phyloP scores from a whole-genome alignment of 2,888 invertebrate species.

The Margaritifera margaritifera region DNA sequence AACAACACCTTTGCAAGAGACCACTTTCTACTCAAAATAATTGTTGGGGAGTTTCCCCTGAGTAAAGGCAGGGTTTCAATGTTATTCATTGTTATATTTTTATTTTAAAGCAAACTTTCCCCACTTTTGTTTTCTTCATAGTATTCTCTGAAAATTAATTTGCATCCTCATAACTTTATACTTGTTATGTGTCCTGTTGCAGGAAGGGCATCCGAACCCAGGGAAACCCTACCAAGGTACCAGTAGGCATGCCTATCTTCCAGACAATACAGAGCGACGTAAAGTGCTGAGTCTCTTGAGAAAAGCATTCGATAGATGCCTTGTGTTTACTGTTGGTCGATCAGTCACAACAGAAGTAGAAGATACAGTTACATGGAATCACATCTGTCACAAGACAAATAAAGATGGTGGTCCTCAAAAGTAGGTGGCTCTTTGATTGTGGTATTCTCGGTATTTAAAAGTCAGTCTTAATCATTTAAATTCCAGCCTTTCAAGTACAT shows the following conservation, averaged over 20 bases:
- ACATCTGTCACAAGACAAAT: slow-evolving; percentile 48
- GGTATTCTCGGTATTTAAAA: neutral
- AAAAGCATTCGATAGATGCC: slow-evolving; percentile 44
- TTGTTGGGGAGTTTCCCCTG: too few relatives aligned
- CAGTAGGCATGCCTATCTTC: slow-evolving; percentile 48
- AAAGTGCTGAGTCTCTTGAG: slow-evolving; percentile 42
- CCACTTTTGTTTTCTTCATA: too few relatives aligned
- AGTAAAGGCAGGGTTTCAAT: too few relatives aligned
- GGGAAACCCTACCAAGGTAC: slow-evolving; percentile 48
- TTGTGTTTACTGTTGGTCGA: slow-evolving; percentile 55
- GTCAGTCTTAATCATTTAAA: neutral
- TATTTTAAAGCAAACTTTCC: too few relatives aligned
- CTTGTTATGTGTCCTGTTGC: neutral
- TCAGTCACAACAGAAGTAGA: slow-evolving; percentile 56
- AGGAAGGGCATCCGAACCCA: slow-evolving; percentile 51
- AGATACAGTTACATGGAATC: slow-evolving; percentile 52
- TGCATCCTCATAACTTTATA: neutral
- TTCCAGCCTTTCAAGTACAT: too few relatives aligned
- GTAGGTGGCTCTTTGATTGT: slow-evolving; percentile 15
- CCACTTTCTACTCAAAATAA: too few relatives aligned
- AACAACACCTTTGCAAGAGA: too few relatives aligned
- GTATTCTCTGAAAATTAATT: too few relatives aligned
- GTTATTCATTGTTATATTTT: too few relatives aligned
- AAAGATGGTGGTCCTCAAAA: slow-evolving; percentile 32
- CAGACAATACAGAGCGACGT: slow-evolving; percentile 47